phyloP scores from a whole-genome alignment of 2,888 invertebrate species.

The Megalurothrips usitatus region DNA sequence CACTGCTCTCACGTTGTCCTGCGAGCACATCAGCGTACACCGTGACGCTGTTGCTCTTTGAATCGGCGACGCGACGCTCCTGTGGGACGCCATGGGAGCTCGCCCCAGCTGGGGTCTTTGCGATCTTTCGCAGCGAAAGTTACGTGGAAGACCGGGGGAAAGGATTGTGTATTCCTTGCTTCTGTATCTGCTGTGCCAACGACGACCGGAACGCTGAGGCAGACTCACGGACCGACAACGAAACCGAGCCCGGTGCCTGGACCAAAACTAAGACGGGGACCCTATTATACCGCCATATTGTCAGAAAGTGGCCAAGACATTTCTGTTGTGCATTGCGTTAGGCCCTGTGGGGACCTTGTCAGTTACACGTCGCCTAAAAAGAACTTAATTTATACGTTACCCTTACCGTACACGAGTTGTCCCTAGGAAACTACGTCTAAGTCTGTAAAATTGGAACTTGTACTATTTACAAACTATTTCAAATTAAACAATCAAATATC shows the following conservation, averaged over 20 bases:
- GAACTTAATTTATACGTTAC: background rate
- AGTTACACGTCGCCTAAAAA: background rate
- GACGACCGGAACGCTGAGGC: background rate
- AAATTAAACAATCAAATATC: background rate
- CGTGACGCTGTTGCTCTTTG: no score
- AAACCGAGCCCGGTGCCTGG: background rate
- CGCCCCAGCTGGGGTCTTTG: background rate
- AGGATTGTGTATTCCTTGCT: background rate
- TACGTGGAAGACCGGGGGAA: constrained; percentile 6
- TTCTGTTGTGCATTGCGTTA: background rate
- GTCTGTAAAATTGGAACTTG: no score
- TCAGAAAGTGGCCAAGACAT: background rate
- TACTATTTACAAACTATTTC: no score
- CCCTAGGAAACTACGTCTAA: background rate
- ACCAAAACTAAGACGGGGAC: no score
- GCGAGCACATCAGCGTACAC: background rate
- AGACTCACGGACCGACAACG: background rate
- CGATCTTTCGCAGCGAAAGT: constrained; percentile 10
- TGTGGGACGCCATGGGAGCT: no score
- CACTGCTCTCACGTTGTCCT: background rate
- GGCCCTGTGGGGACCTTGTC: background rate
- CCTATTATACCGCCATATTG: background rate
- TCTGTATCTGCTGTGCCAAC: background rate
- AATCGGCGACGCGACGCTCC: no score
- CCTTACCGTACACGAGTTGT: background rate